phyloP scores from a whole-genome alignment of 2,888 invertebrate species.

The Eupeodes luniger region DNA sequence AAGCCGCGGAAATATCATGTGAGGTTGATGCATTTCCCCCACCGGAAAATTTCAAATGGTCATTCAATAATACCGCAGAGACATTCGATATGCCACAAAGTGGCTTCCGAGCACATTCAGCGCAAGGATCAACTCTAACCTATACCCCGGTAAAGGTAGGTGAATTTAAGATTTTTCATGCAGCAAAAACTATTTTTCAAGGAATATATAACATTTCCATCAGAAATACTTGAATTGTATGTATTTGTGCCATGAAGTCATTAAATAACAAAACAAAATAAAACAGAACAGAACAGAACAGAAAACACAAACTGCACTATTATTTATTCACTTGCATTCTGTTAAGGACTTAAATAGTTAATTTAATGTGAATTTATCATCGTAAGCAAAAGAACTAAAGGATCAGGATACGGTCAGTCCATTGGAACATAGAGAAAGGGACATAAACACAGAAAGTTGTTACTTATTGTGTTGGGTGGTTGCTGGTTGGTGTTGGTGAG shows the following conservation, averaged over 20 bases:
- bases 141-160: slow-evolving; percentile 88
- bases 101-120: slow-evolving; percentile 87
- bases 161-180: slow-evolving; percentile 14
- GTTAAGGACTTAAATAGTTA: slow-evolving; percentile 34
- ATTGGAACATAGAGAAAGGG: too few species aligned
- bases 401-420: background rate
- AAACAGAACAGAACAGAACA: background rate
- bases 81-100: slow-evolving; percentile 90
- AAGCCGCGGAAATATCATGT: slow-evolving; percentile 91
- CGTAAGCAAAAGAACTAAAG: slow-evolving; percentile 8
- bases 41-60: slow-evolving; percentile 93
- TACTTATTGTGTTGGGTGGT: background rate
- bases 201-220: background rate
- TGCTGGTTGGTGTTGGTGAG: background rate
- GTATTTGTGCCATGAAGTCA: slow-evolving; percentile 79
- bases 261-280: slow-evolving; percentile 68
- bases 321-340: slow-evolving; percentile 34
- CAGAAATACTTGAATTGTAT: background rate
- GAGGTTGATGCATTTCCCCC: slow-evolving; percentile 94
- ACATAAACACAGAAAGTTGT: background rate
- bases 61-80: slow-evolving; percentile 94
- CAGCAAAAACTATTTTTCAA: background rate
- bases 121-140: slow-evolving; percentile 87
- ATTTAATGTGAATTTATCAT: slow-evolving; percentile 53
- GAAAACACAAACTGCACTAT: slow-evolving; percentile 31